These are phyloP conservation scores for Dilophus febrilis DNA, from an alignment of 2,888 invertebrate genomes.

Conservation along the genomic window DNA sequence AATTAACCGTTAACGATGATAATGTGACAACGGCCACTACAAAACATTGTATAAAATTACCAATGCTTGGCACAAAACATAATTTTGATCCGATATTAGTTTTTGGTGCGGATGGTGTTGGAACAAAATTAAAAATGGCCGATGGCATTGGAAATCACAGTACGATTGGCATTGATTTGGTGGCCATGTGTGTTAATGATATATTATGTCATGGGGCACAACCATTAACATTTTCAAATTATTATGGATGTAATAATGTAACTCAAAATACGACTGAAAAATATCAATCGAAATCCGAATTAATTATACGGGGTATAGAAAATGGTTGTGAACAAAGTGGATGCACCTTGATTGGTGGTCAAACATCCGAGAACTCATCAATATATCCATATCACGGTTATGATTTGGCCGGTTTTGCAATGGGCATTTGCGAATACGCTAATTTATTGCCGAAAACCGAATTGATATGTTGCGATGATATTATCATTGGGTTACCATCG, in stretches of 20 bases:
- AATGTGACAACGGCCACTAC: too few relatives aligned
- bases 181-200: constrained; percentile 98
- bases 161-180: constrained; percentile 84
- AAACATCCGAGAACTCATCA: constrained; percentile 91
- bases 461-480: constrained; percentile 58
- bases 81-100: constrained; percentile 54
- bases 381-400: constrained; percentile 76
- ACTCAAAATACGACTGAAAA: constrained; percentile 46
- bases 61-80: constrained; percentile 21
- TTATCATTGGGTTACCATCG: constrained; percentile 76
- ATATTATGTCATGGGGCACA: constrained; percentile 90
- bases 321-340: constrained; percentile 70
- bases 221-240: constrained; percentile 91
- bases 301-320: constrained; percentile 63
- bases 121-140: constrained; percentile 89
- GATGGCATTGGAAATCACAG: constrained; percentile 57
- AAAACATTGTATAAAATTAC: neutral
- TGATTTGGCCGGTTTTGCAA: constrained; percentile 90
- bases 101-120: constrained; percentile 95
- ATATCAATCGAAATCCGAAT: constrained; percentile 37
- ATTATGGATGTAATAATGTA: constrained; percentile 74
- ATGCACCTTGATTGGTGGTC: constrained; percentile 83
- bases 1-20: constrained; percentile 9
- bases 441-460: constrained; percentile 54
- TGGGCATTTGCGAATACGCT: constrained; percentile 75